These are phyloP conservation scores for Pristionchus arcanus DNA, from an alignment of 2,888 invertebrate species.

Conservation along the genomic window DNA sequence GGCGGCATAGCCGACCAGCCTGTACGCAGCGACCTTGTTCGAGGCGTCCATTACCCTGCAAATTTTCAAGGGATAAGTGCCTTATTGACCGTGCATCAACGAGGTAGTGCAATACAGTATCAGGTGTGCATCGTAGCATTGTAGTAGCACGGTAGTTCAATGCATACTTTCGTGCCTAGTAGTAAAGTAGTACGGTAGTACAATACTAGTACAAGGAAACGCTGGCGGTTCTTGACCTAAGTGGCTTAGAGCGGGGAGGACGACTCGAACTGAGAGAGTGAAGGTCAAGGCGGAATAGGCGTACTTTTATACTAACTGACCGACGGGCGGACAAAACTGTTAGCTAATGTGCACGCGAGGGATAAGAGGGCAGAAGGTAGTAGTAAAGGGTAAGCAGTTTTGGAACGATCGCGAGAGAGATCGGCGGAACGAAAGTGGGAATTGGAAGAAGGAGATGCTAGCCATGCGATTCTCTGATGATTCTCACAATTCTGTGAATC, in stretches of 20 bases:
- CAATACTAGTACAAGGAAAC: not conserved
- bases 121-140: too few species aligned
- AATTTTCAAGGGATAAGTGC: too few species aligned
- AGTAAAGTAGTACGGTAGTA: not conserved
- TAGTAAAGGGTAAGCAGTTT: conserved; percentile 35
- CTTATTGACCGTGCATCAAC: too few species aligned
- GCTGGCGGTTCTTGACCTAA: not conserved
- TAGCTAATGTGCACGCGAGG: not conserved
- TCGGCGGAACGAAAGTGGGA: not conserved
- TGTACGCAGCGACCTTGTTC: conserved; percentile 50
- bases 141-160: too few species aligned
- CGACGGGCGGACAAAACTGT: not conserved
- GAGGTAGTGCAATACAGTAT: too few species aligned
- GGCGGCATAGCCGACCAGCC: conserved; percentile 48
- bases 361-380: not conserved
- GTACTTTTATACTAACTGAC: conserved; percentile 47
- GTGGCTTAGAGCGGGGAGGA: not conserved
- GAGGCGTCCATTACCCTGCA: conserved; percentile 52
- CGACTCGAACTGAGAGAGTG: not conserved
- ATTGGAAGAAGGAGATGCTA: not conserved
- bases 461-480: not conserved
- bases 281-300: conserved; percentile 21
- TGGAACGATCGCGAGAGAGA: conserved; percentile 13
- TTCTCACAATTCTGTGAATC: too few species aligned
- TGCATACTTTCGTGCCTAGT: not conserved